Evolutionary conservation across 2,888 invertebrate species (phyloP), one percentile per base, ranked within the genome.

Genomic region (Sinodicranocentrus sp.): DNA sequence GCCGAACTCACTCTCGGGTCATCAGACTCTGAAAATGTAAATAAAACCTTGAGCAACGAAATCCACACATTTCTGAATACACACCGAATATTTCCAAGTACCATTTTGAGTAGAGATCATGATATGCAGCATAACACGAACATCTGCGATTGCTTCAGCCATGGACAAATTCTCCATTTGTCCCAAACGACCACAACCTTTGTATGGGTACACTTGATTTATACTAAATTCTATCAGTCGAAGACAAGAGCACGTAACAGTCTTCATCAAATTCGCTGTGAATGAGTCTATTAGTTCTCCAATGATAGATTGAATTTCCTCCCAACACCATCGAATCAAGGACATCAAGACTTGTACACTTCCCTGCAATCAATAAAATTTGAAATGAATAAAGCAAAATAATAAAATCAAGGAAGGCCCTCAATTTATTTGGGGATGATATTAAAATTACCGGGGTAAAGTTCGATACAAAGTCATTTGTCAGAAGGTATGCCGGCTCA

Each of bases 401-500:
- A n/a, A n/a, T n/a, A n/a, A n/a, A n/a, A n/a, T n/a, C n/a, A n/a
- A n/a, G n/a, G n/a, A n/a, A n/a, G n/a, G n/a, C n/a, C n/a, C n/a
- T n/a, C n/a, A n/a, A n/a, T n/a, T n/a, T n/a, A 39, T 8, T 8
- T 39, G 39, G 13, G 39, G 39, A 39, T 33, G 26, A 5, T 33
- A 19, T 44, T 23, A 13, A 52, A 87, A 90, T 89, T 89, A 92
- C 92, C 68, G 95, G 95, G 0, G 95, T 95, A 0, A 98, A 97
- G 85, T 95, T 94, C 86, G 95, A 93, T 2, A 96, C 96, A 90
- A 98, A 95, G 86, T 96, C 95, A 89, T 94, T 94, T n/a, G 95
- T 94, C 3, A 98, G 92, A 43, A 95, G 93, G 89, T 96, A 95
- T n/a, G 97, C 94, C 0, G 96, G 95, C 90, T 97, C 97, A 0